A percentile compares a stretch with the other conserved stretches of the same genome.
phyloP scores from a whole-genome alignment of 2,113 vertebrate species.

The Elgaria multicarinata region DNA sequence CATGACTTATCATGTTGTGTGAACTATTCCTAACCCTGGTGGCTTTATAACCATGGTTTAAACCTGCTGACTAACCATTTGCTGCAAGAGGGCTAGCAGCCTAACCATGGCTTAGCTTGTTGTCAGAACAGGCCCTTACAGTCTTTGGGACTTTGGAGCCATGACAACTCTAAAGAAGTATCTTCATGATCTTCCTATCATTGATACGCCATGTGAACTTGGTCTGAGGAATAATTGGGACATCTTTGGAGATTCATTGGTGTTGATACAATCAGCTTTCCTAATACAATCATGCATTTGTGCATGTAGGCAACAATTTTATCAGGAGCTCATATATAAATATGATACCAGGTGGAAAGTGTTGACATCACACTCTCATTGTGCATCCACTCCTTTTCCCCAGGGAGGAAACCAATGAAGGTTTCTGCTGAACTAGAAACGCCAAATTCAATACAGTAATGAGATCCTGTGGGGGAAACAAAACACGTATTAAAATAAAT shows the following conservation, averaged over 20 bases:
- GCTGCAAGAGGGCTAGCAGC: too few species aligned
- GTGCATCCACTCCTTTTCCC: neutral
- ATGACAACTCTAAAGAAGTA: neutral
- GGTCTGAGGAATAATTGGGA: neutral
- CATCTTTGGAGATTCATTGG: neutral
- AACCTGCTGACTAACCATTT: too few species aligned
- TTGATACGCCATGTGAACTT: neutral
- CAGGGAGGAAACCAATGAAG: neutral
- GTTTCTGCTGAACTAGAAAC: neutral
- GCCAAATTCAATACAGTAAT: neutral
- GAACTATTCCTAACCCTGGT: too few species aligned
- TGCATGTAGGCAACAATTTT: neutral
- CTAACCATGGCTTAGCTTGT: too few species aligned
- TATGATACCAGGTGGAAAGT: neutral
- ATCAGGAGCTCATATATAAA: neutral
- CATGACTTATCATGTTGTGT: too few species aligned
- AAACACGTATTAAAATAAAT: neutral
- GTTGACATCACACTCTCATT: neutral
- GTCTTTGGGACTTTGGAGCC: neutral
- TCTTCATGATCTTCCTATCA: neutral
- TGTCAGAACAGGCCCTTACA: too few species aligned
- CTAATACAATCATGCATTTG: neutral
- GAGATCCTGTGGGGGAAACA: neutral
- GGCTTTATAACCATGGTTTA: too few species aligned
- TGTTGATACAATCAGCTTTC: neutral